Conservation (phyloP, 2,888 invertebrate genomes). For the Caenorhabditis macrosperma region DNA sequence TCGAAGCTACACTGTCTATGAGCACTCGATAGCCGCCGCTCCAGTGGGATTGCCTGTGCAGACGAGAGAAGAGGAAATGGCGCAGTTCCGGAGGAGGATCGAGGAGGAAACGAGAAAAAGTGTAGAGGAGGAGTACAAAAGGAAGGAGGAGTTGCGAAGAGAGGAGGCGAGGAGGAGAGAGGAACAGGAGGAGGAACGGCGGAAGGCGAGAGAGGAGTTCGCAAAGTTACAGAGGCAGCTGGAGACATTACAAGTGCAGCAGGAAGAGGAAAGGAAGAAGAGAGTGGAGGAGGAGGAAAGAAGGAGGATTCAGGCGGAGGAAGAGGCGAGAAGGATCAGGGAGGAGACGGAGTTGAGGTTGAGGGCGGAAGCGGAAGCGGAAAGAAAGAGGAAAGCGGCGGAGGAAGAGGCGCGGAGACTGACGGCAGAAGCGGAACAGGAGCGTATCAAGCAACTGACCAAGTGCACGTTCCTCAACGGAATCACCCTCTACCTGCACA, state of each 20-base stretch:
- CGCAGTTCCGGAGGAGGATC: background rate
- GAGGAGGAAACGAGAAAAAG: background rate
- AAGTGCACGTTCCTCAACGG: background rate
- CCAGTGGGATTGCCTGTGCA: background rate
- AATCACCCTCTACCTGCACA: background rate
- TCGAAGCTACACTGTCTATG: slow-evolving; percentile 20
- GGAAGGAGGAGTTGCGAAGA: no score
- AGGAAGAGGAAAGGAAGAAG: background rate
- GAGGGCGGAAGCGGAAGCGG: background rate
- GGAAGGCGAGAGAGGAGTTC: background rate
- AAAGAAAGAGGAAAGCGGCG: background rate
- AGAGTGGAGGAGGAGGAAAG: background rate
- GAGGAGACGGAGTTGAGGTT: background rate
- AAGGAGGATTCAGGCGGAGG: background rate
- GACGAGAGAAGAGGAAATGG: background rate
- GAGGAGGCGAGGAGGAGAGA: background rate
- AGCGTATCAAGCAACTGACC: background rate
- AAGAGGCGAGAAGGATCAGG: background rate
- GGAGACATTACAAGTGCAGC: background rate
- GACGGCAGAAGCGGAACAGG: background rate
- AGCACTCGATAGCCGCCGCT: background rate
- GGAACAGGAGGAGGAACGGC: background rate
- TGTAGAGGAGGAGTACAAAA: no score
- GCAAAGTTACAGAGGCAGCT: background rate
- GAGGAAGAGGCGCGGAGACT: background rate